A percentile compares a stretch with the other conserved stretches of the same genome.
phyloP scores from a whole-genome alignment of 2,113 vertebrate species.

The Mellivora capensis region DNA sequence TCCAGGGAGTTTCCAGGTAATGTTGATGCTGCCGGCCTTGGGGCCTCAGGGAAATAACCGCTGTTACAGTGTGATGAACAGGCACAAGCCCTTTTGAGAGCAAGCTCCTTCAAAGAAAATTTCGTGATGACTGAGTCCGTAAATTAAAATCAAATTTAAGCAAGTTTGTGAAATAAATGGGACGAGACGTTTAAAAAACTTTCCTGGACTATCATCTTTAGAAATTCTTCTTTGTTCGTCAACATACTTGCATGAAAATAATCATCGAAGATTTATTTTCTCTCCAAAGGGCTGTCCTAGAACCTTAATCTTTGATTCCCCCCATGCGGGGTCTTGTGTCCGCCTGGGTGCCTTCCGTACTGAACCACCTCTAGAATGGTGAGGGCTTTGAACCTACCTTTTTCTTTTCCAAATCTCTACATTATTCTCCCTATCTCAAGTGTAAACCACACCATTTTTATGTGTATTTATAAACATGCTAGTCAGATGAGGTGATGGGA shows the following conservation, averaged over 20 bases:
- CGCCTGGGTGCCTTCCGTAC: fast-evolving
- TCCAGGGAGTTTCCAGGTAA: too few species aligned
- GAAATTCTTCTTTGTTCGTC: neutral
- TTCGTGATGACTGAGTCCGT: neutral
- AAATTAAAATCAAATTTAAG: neutral
- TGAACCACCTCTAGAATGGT: neutral
- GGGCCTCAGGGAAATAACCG: fast-evolving
- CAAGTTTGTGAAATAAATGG: neutral
- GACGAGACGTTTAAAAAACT: neutral
- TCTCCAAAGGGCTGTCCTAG: neutral
- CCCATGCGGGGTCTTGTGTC: fast-evolving
- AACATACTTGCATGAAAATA: neutral
- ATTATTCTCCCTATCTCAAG: neutral
- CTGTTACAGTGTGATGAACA: fast-evolving
- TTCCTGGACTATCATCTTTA: neutral
- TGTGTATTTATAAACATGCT: neutral
- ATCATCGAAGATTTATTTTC: neutral
- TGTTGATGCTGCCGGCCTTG: neutral
- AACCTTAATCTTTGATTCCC: neutral
- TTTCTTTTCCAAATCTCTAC: neutral
- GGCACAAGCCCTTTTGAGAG: neutral
- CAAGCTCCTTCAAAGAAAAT: neutral
- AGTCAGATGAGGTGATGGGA: neutral
- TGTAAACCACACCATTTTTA: neutral
- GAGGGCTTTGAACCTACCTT: neutral